Evolutionary conservation across 2,113 vertebrate species (phyloP), one percentile per base, ranked within the genome.

Genomic region (Phylloscopus trochiloides): DNA sequence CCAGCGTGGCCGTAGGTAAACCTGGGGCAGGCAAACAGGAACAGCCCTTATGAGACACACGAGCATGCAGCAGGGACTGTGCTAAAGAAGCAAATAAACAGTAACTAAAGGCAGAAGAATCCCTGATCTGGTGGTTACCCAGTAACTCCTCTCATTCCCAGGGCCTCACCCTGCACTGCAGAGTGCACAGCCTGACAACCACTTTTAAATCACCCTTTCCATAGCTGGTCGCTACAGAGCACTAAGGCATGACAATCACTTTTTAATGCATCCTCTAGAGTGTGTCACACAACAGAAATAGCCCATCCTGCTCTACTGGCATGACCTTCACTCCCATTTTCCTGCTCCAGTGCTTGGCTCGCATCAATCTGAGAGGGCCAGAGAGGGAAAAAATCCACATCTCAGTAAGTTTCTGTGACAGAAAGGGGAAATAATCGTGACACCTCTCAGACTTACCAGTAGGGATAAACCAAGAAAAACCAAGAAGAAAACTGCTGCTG

Each of bases 1-100:
- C 99, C 99, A 0, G 99, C 99, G 1, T 99, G 99, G 68, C 99
- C 99, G 0, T 99, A 99, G 1, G 99, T 99, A 54, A 99, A 99
- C 96, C 99, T 99, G 72, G 70, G 86, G 73, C 51, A 31, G 57
- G 52, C 38, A 77, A 59, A 68, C 29, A 75, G 11, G n/a, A 63
- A 51, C 1, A 3, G 52, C 11, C 45, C 32, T 59, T 6, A 9
- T 0, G 25, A 16, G 21, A 13, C 7, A 40, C 9, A 17, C 51
- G 8, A 55, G 65, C 48, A 17, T 45, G 73, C 73, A 58, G 51
- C 40, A 32, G 45, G 15, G 58, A 31, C 29, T 28, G 52, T 18
- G 38, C 45, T 43, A 17, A 63, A 36, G 61, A 19, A 75, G 85
- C 43, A 50, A 51, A 54, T 8, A 45, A 74, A 73, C 14, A 48